A percentile compares a stretch with the other conserved stretches of the same genome.
phyloP scores from a whole-genome alignment of 2,888 invertebrate genomes.

The Marronus borbonicus region DNA sequence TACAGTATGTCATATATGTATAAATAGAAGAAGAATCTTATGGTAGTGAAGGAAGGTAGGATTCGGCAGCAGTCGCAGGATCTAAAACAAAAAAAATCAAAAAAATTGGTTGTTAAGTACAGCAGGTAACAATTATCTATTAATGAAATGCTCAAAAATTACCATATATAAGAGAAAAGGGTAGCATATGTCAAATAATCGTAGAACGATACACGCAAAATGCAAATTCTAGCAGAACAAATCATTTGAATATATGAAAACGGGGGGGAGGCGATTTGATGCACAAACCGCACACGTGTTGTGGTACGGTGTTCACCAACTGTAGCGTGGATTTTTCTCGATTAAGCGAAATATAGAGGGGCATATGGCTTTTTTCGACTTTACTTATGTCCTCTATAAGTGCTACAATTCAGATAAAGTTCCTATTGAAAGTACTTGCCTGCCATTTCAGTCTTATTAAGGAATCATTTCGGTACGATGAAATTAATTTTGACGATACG shows the following conservation, averaged over 20 bases:
- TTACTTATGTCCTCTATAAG: constrained; percentile 36
- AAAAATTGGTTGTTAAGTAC: too few relatives aligned
- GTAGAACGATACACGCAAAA: constrained; percentile 62
- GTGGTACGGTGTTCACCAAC: constrained; percentile 55
- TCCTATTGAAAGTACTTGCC: constrained; percentile 10
- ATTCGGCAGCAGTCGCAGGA: too few relatives aligned
- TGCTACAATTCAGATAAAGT: constrained; percentile 44
- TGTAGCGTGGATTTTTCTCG: constrained; percentile 61
- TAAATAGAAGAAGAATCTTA: too few relatives aligned
- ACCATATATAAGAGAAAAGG: constrained; percentile 53
- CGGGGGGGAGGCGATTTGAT: constrained; percentile 60
- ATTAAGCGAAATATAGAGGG: constrained; percentile 64
- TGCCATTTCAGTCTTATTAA: too few relatives aligned
- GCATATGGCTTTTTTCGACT: constrained; percentile 60
- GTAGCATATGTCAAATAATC: constrained; percentile 53
- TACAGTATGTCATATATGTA: too few relatives aligned
- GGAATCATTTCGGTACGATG: constrained; percentile 2
- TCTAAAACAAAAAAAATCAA: too few relatives aligned
- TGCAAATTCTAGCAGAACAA: constrained; percentile 64
- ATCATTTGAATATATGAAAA: constrained; percentile 68
- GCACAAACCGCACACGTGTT: constrained; percentile 28
- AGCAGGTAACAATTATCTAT: too few relatives aligned
- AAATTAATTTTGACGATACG: constrained; percentile 22
- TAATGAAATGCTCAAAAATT: constrained; percentile 20
- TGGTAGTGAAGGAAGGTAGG: too few relatives aligned